Evolutionary conservation across 2,888 invertebrate genomes (phyloP), one percentile per base, ranked within the genome.

Genomic region (Pardosa pseudoannulata): DNA sequence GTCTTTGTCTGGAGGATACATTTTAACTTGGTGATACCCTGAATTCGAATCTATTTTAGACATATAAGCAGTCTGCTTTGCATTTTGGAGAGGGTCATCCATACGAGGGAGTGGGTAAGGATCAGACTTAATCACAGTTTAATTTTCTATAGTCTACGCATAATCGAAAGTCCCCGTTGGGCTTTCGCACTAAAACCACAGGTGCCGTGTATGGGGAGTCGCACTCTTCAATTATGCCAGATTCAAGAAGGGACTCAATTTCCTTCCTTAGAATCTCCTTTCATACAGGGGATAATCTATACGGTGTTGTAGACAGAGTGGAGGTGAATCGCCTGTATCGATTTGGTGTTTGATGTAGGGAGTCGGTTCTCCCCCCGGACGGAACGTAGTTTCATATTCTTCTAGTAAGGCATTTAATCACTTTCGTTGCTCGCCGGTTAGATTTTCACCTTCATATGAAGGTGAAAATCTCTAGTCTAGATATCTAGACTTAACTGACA

Each of bases 331-430:
- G 16, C 41, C 41, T 46, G 41, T 46, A 16, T 46, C 16, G 16
- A 46, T 31, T n/a, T 16, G n/a, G 11, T 72, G 29, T 31, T 36
- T 13, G 16, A 41, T 31, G 9, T 13, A 39, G 16, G 29, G 72
- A 50, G 29, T 32, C n/a, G 50, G 72, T 27, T 72, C 72, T 72
- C 72, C 23, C 23, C 56, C 41, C 11, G 19, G 50, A 1, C 29
- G n/a, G 29, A 56, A 56, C 13, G 56, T 56, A 56, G 50, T 31
- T 56, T 72, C 56, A 50, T 72, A 56, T 72, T 56, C 72, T 31
- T 9, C 56, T 31, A 50, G 7, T 19, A 56, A 23, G n/a, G 31
- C 32, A 9, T 11, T 56, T 72, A 50, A 56, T 0, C 19, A 19
- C 50, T 56, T 72, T 56, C 7, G 50, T 31, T 72, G 50, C 72